Evolutionary conservation across 2,888 invertebrate species (phyloP).

Genomic region (Tridacna gigas): DNA sequence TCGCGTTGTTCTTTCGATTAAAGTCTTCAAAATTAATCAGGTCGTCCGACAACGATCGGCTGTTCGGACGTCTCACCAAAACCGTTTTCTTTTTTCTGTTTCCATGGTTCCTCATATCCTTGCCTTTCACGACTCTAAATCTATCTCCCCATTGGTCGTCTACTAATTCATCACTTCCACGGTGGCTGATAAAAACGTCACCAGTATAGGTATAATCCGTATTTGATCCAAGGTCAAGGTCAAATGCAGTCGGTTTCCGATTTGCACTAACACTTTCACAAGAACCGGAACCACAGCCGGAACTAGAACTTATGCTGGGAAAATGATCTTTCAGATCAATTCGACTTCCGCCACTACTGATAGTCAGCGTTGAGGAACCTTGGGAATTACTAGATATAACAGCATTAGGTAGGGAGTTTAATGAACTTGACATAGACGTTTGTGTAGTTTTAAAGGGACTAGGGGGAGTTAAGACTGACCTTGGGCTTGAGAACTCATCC

Average conservation of each 20-base stretch:
- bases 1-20: constrained; percentile 4
- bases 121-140: constrained; percentile 29
- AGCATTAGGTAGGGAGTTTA: constrained; percentile 16
- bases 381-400: constrained; percentile 23
- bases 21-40: constrained; percentile 40
- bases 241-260: neutral
- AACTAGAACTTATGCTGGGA: constrained; percentile 52
- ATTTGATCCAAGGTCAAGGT: neutral
- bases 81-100: constrained; percentile 20
- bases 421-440: constrained; percentile 27
- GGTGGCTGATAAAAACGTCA: constrained; percentile 55
- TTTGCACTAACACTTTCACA: constrained; percentile 33
- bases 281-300: constrained; percentile 43
- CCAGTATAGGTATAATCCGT: constrained; percentile 49
- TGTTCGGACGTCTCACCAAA: constrained; percentile 8
- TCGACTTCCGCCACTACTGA: constrained; percentile 44
- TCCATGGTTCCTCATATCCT: constrained; percentile 4
- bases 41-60: constrained; percentile 41
- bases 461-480: constrained; percentile 44
- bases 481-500: constrained; percentile 22
- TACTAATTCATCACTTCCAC: neutral
- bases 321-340: constrained; percentile 55
- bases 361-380: constrained; percentile 37
- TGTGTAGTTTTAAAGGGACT: constrained; percentile 43
- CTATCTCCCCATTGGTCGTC: constrained; percentile 30